phyloP scores from a whole-genome alignment of 2,888 invertebrate species.

The Poecilobothrus nobilitatus region DNA sequence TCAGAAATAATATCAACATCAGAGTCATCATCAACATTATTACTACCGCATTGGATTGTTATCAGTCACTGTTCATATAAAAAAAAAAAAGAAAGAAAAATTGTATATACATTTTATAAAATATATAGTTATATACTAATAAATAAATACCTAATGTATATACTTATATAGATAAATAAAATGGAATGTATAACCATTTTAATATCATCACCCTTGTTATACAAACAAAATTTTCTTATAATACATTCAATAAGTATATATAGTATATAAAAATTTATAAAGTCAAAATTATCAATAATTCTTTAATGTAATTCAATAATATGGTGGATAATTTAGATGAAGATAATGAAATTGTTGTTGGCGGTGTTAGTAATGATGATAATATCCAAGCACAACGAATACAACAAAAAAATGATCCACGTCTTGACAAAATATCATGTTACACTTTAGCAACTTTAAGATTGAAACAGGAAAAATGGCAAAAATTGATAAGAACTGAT shows the following conservation, averaged over 20 bases:
- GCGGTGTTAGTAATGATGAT: background rate
- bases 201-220: too few species aligned
- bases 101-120: background rate
- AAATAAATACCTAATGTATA: too few species aligned
- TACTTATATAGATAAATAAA: too few species aligned
- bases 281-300: background rate
- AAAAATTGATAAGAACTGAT: slow-evolving; percentile 65
- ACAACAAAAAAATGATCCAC: slow-evolving; percentile 49
- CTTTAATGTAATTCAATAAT: background rate
- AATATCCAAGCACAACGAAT: background rate
- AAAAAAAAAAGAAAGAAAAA: too few species aligned
- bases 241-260: background rate
- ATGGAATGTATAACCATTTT: too few species aligned
- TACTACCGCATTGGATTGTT: background rate
- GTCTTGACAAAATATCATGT: slow-evolving; percentile 70
- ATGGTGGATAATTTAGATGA: slow-evolving; percentile 1
- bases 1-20: background rate
- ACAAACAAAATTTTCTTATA: background rate
- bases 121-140: background rate
- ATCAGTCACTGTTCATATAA: background rate
- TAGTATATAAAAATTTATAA: background rate
- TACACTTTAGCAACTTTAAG: slow-evolving; percentile 65
- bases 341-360: background rate
- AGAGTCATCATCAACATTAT: background rate
- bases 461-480: slow-evolving; percentile 80